Conservation (phyloP, 1,140 invertebrate species). For the Dysdera silvatica region DNA sequence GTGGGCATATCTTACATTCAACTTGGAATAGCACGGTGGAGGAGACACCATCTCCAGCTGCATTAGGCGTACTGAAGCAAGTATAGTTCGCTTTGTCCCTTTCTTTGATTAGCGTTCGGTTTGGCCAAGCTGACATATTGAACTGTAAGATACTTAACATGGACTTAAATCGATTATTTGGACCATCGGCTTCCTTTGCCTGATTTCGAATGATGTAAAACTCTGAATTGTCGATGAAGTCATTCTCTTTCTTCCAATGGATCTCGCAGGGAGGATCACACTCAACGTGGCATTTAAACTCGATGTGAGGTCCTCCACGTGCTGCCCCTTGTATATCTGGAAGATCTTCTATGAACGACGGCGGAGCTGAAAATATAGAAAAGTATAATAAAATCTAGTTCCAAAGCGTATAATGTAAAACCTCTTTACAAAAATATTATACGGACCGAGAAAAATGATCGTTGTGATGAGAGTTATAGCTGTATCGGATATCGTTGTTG, state of each 20-base stretch:
- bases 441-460: no score
- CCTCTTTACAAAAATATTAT: no score
- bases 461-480: no score
- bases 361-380: constrained; percentile 58
- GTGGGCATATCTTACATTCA: constrained; percentile 62
- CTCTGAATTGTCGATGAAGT: constrained; percentile 28
- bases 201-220: constrained; percentile 50
- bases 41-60: constrained; percentile 61
- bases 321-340: constrained; percentile 70
- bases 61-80: constrained; percentile 66
- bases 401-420: background rate
- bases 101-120: constrained; percentile 61
- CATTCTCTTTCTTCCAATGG: constrained; percentile 68
- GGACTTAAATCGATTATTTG: constrained; percentile 72
- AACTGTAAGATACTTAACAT: constrained; percentile 70
- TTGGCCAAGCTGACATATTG: constrained; percentile 75
- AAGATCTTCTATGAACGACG: constrained; percentile 72
- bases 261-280: constrained; percentile 75
- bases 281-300: constrained; percentile 75
- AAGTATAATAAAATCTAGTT: constrained; percentile 30
- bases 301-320: constrained; percentile 63
- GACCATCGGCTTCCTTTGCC: constrained; percentile 56
- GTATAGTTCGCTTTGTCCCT: constrained; percentile 73
- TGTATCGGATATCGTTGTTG: no score
- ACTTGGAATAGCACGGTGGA: constrained; percentile 73